Conservation (phyloP, 2,113 vertebrate genomes). For the Xiphophorus maculatus region DNA sequence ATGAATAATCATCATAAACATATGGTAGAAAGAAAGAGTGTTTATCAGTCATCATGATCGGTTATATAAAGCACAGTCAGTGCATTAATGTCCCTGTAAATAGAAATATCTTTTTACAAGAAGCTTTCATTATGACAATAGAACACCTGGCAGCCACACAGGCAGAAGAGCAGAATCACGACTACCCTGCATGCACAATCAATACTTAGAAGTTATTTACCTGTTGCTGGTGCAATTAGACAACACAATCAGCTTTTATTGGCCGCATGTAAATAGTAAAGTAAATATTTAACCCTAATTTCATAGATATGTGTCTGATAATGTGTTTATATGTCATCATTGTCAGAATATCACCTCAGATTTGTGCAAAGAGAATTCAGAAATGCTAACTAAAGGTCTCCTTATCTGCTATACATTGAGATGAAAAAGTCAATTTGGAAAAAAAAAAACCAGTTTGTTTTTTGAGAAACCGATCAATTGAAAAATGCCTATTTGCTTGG, state of each 20-base stretch:
- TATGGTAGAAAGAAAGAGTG: neutral
- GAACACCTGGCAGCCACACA: neutral
- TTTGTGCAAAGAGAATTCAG: neutral
- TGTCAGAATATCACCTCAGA: neutral
- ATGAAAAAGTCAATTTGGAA: too few relatives aligned
- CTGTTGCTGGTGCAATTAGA: neutral
- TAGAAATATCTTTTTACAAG: neutral
- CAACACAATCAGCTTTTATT: neutral
- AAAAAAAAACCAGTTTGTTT: neutral
- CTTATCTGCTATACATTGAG: neutral
- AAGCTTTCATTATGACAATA: neutral
- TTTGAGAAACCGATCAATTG: neutral
- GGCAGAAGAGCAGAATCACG: conserved; percentile 13
- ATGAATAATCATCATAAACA: neutral
- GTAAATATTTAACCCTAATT: neutral
- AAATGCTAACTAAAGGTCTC: neutral
- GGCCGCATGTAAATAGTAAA: neutral
- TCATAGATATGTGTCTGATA: neutral
- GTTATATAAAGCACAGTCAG: neutral
- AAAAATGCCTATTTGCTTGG: neutral
- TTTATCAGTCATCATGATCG: neutral
- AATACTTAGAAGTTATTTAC: neutral
- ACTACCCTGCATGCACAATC: neutral
- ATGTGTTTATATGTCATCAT: neutral
- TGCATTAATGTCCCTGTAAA: neutral